Evolutionary conservation across 2,113 vertebrate species (phyloP).

Genomic region (Odocoileus virginianus): DNA sequence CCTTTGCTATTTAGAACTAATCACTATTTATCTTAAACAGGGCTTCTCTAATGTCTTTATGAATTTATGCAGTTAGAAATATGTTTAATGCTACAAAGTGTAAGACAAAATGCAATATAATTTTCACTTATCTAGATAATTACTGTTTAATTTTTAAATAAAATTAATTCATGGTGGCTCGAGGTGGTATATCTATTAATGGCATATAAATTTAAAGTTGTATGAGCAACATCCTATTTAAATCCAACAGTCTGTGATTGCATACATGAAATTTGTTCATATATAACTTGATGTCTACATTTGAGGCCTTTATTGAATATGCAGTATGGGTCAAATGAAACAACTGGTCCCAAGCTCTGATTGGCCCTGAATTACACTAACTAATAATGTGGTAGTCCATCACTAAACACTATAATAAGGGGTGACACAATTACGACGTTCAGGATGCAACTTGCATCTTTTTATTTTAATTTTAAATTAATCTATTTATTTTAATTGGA

Average conservation of each 20-base stretch:
- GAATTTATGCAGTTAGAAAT: not conserved
- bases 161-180: not conserved
- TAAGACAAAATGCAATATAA: not conserved
- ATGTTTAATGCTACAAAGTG: not conserved
- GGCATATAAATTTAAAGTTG: not conserved
- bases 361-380: not conserved
- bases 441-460: not conserved
- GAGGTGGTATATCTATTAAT: not conserved
- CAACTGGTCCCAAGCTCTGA: not conserved
- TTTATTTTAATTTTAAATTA: not conserved
- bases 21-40: not conserved
- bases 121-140: not conserved
- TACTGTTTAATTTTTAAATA: not conserved
- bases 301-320: not conserved
- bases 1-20: not conserved
- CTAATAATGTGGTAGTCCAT: not conserved
- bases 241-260: not conserved
- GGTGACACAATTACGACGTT: not conserved
- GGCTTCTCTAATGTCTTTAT: not conserved
- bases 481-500: not conserved
- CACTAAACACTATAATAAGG: not conserved
- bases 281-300: not conserved
- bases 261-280: not conserved
- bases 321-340: not conserved
- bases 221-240: not conserved